These are phyloP conservation scores for Poeciliopsis gracilis DNA, from an alignment of 2,797 vertebrate genomes.

Conservation along the genomic window DNA sequence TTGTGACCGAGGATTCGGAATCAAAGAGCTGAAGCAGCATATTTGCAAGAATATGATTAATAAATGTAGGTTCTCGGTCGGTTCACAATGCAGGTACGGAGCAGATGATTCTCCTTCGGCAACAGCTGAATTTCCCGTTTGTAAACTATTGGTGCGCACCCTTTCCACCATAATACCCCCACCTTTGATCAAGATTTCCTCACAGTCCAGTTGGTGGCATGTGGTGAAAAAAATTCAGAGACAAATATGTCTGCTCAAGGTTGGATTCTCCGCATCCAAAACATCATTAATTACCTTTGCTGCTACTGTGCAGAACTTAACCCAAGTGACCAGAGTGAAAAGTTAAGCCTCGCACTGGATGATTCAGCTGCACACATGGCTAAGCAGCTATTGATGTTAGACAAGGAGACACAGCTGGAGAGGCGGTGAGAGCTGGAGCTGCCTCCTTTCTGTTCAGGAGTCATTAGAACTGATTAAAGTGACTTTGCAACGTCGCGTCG, in stretches of 20 bases:
- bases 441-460: conserved; percentile 60
- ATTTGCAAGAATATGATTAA: conserved; percentile 37
- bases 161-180: conserved; percentile 40
- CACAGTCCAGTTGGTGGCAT: conserved; percentile 66
- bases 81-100: neutral
- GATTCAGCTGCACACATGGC: conserved; percentile 49
- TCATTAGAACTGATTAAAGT: conserved; percentile 82
- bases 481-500: conserved; percentile 71
- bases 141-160: conserved; percentile 35
- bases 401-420: conserved; percentile 65
- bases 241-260: conserved; percentile 52
- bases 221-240: conserved; percentile 49
- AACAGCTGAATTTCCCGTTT: conserved; percentile 32
- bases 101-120: conserved; percentile 8
- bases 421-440: conserved; percentile 51
- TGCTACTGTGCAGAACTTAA: conserved; percentile 35
- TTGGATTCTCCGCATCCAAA: conserved; percentile 38
- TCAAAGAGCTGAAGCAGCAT: conserved; percentile 14
- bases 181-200: conserved; percentile 73
- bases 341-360: conserved; percentile 51
- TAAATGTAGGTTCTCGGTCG: conserved; percentile 3
- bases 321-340: conserved; percentile 53
- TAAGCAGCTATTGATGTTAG: conserved; percentile 48
- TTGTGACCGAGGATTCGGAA: conserved; percentile 22
- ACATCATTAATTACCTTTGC: conserved; percentile 57